Conservation (phyloP, 2,888 invertebrate species). For the Tiphia femorata region DNA sequence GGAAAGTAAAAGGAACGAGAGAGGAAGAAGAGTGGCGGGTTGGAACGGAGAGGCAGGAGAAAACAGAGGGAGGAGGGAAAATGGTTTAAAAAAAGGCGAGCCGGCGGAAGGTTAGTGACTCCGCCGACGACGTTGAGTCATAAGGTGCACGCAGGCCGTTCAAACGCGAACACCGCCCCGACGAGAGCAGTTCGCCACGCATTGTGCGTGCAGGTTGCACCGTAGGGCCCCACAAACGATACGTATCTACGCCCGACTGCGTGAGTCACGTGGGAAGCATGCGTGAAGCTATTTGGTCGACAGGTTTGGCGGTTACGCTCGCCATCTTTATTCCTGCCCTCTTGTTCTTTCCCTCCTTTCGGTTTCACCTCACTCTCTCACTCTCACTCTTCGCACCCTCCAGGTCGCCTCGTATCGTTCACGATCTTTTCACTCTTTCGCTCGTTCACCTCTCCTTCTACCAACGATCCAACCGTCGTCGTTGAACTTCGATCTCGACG, state of each 20-base stretch:
- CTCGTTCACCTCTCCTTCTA: too few relatives aligned
- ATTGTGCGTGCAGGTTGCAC: constrained; percentile 52
- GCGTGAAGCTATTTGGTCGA: constrained; percentile 47
- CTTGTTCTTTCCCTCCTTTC: background rate
- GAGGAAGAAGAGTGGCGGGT: background rate
- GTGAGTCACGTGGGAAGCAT: constrained; percentile 62
- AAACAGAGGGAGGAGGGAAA: constrained; percentile 21
- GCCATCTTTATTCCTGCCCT: background rate
- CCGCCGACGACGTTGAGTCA: constrained; percentile 58
- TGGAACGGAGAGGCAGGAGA: background rate
- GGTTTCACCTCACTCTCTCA: too few relatives aligned
- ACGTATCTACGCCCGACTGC: constrained; percentile 49
- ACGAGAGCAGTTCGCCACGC: constrained; percentile 43
- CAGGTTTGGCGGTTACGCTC: constrained; percentile 34
- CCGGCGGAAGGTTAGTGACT: constrained; percentile 50
- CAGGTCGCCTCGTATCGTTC: background rate
- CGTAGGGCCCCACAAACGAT: constrained; percentile 48
- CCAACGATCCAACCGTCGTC: too few relatives aligned
- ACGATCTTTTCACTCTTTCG: too few relatives aligned
- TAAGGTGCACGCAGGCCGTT: constrained; percentile 23
- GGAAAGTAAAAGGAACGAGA: too few relatives aligned
- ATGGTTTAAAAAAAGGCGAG: constrained; percentile 17
- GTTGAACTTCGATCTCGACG: background rate
- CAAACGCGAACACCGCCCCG: constrained; percentile 12
- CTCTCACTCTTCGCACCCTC: background rate